Conservation (phyloP, 1,140 invertebrate species). For the Bursaphelenchus mucronatus region DNA sequence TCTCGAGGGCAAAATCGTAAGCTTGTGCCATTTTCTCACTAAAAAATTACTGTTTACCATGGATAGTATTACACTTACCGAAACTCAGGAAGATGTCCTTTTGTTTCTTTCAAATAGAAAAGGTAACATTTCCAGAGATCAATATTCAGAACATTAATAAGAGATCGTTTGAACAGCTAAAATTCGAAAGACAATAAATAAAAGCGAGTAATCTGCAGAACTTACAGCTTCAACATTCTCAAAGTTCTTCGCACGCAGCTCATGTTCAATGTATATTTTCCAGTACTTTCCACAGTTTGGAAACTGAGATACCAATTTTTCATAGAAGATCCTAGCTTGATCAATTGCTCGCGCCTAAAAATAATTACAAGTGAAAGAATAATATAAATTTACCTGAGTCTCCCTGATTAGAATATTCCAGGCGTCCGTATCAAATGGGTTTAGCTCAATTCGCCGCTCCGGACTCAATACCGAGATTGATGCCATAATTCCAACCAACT, state of each 20-base stretch:
- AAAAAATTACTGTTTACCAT: constrained; percentile 47
- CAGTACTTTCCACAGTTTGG: constrained; percentile 93
- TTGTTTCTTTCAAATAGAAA: constrained; percentile 75
- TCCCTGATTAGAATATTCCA: constrained; percentile 48
- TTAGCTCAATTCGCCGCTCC: constrained; percentile 44
- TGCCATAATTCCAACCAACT: constrained; percentile 19
- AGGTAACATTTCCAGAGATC: constrained; percentile 97
- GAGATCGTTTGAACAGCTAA: constrained; percentile 91
- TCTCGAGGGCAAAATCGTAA: constrained; percentile 96
- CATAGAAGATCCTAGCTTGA: constrained; percentile 84
- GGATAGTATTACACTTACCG: constrained; percentile 58
- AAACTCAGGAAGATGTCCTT: constrained; percentile 54
- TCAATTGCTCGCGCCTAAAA: constrained; percentile 78
- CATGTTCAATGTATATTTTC: constrained; percentile 99
- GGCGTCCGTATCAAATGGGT: constrained; percentile 47
- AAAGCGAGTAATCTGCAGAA: constrained; percentile 47
- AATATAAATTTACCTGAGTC: constrained; percentile 34
- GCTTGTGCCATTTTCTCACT: constrained; percentile 99
- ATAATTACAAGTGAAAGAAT: constrained; percentile 5
- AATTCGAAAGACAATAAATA: constrained; percentile 42
- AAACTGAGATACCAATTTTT: constrained; percentile 84
- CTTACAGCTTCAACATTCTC: constrained; percentile 96
- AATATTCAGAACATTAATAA: constrained; percentile 91
- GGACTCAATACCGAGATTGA: constrained; percentile 36
- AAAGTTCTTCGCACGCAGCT: constrained; percentile 86